These are phyloP conservation scores for Cosmia trapezina DNA, from an alignment of 2,888 invertebrate species.

Conservation along the genomic window DNA sequence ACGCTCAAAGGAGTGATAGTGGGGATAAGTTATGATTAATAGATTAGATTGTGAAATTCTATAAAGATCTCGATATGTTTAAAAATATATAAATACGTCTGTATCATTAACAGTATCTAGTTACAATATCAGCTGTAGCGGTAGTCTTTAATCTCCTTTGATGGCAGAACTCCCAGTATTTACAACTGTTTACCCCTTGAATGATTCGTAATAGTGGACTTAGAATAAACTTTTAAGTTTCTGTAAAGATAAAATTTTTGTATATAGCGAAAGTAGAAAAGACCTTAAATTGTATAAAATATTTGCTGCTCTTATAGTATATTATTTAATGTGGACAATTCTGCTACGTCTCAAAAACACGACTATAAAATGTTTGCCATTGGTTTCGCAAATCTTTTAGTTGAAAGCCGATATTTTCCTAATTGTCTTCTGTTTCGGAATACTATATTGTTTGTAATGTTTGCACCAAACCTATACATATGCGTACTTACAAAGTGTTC, in stretches of 20 bases:
- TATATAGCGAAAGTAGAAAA: background rate
- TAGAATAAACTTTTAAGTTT: constrained; percentile 17
- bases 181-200: constrained; percentile 1
- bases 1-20: constrained; percentile 40
- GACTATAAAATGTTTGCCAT: background rate
- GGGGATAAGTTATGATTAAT: constrained; percentile 15
- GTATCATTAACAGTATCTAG: constrained; percentile 9
- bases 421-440: background rate
- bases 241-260: background rate
- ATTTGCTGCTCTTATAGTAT: background rate
- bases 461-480: constrained; percentile 13
- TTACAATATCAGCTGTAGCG: constrained; percentile 18
- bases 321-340: background rate
- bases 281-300: background rate
- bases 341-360: constrained; percentile 1
- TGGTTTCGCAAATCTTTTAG: background rate
- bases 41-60: constrained; percentile 29
- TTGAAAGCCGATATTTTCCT: background rate
- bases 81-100: constrained; percentile 15
- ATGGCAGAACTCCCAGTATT: constrained; percentile 7
- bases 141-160: constrained; percentile 36
- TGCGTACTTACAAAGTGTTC: constrained; percentile 22
- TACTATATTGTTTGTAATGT: constrained; percentile 10
- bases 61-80: constrained; percentile 30
- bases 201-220: constrained; percentile 5